Evolutionary conservation across 2,888 invertebrate species (phyloP).

Genomic region (Melanophora roralis): DNA sequence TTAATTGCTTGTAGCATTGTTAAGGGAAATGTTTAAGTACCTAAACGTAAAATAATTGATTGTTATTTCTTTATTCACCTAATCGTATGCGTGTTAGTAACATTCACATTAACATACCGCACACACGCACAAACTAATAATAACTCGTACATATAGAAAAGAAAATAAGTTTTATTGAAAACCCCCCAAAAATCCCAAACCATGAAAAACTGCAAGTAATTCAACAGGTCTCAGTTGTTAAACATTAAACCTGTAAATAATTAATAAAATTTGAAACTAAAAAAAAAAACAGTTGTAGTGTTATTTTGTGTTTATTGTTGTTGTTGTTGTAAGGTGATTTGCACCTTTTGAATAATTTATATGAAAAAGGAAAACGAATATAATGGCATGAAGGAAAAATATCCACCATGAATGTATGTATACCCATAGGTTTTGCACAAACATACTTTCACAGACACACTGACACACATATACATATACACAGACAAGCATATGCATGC

Average conservation of each 20-base stretch:
- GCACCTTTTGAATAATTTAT: background rate
- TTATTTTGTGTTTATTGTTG: background rate
- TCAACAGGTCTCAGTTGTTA: slow-evolving; percentile 40
- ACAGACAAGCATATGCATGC: too few species aligned
- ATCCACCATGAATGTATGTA: background rate
- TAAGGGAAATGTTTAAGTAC: too few species aligned
- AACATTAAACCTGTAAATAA: slow-evolving; percentile 14
- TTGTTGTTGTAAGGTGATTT: background rate
- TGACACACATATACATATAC: too few species aligned
- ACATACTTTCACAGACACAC: too few species aligned
- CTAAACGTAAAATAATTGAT: too few species aligned
- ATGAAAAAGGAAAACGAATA: background rate
- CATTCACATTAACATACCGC: background rate
- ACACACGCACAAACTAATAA: background rate
- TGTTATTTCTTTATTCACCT: background rate
- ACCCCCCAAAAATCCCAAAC: background rate
- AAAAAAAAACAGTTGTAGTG: background rate
- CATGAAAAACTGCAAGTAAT: background rate
- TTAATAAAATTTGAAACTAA: slow-evolving; percentile 22
- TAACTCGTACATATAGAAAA: background rate
- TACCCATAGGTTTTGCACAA: too few species aligned
- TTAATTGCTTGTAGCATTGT: too few species aligned
- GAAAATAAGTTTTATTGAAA: background rate
- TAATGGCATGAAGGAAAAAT: background rate
- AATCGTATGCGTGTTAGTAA: slow-evolving; percentile 1